Percentiles rank a stretch among this genome's conserved stretches.
These are phyloP conservation scores for Cryptus viduatorius DNA, from an alignment of 2,888 invertebrate genomes.

Conservation along the genomic window DNA sequence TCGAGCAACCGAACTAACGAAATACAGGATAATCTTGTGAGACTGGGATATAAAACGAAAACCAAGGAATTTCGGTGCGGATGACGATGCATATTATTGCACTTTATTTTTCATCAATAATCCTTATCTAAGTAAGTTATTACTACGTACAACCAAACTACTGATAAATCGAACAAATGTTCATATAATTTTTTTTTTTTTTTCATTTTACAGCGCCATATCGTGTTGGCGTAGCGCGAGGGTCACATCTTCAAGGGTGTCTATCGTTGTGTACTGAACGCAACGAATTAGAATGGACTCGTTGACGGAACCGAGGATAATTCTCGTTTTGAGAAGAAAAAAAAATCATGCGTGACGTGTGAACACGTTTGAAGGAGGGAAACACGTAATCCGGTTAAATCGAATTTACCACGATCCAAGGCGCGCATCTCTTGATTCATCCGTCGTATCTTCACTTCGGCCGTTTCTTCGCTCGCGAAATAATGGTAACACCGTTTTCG, in stretches of 20 bases:
- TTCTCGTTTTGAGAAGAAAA: conserved; percentile 15
- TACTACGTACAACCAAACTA: conserved; percentile 6
- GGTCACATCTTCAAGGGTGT: not conserved
- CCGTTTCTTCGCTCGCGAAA: not conserved
- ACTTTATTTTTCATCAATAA: conserved; percentile 50
- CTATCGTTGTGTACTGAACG: not conserved
- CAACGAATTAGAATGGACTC: not conserved
- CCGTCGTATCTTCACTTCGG: not conserved
- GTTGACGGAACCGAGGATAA: not conserved
- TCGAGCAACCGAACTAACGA: not conserved
- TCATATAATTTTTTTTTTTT: not conserved
- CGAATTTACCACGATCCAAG: conserved; percentile 56
- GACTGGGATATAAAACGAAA: conserved; percentile 22
- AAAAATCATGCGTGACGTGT: conserved; percentile 42
- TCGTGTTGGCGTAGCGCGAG: conserved; percentile 8
- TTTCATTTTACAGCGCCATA: conserved; percentile 11
- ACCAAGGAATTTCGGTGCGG: conserved; percentile 12
- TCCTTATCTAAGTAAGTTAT: conserved; percentile 43
- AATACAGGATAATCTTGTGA: not conserved
- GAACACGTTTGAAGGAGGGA: not conserved
- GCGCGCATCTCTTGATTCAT: conserved; percentile 20
- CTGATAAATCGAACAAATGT: not conserved
- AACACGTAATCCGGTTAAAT: conserved; percentile 34
- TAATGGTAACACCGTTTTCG: not conserved
- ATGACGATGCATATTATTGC: conserved; percentile 35